A percentile compares a stretch with the other conserved stretches of the same genome.
These are phyloP conservation scores for Peromyscus melanophrys DNA, from an alignment of 2,797 vertebrate species.

Conservation along the genomic window DNA sequence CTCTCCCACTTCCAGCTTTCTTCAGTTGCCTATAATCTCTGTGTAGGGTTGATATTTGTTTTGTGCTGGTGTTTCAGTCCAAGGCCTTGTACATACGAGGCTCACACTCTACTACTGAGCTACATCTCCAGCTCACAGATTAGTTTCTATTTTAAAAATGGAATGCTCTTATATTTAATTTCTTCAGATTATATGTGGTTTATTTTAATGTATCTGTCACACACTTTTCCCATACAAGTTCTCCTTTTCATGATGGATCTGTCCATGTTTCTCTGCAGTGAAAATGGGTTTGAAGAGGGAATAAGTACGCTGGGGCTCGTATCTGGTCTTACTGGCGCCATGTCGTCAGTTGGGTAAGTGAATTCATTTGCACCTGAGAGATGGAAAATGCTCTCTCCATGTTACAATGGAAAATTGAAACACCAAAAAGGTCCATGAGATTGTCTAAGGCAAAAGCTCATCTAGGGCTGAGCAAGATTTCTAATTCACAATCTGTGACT, in stretches of 20 bases:
- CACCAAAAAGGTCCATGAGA: background rate
- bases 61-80: background rate
- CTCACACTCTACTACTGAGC: accelerated
- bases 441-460: background rate
- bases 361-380: background rate
- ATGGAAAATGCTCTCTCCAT: background rate
- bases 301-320: slow-evolving; percentile 96
- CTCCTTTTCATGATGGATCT: slow-evolving; percentile 10
- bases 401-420: background rate
- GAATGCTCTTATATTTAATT: background rate
- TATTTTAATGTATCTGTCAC: background rate
- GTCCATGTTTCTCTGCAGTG: slow-evolving; percentile 89
- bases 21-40: background rate
- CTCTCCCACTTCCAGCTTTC: background rate
- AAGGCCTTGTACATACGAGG: too few relatives aligned
- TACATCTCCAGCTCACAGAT: background rate
- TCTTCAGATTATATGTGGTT: background rate
- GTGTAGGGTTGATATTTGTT: background rate
- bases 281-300: slow-evolving; percentile 95
- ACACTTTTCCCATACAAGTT: background rate
- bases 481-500: background rate
- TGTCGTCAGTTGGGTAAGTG: slow-evolving; percentile 95
- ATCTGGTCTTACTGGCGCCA: slow-evolving; percentile 94
- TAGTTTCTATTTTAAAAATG: slow-evolving; percentile 32
- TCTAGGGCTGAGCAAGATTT: background rate